A percentile compares a stretch with the other conserved stretches of the same genome.
phyloP scores from a whole-genome alignment of 2,888 invertebrate genomes.

The Lycocerus yunnanus region DNA sequence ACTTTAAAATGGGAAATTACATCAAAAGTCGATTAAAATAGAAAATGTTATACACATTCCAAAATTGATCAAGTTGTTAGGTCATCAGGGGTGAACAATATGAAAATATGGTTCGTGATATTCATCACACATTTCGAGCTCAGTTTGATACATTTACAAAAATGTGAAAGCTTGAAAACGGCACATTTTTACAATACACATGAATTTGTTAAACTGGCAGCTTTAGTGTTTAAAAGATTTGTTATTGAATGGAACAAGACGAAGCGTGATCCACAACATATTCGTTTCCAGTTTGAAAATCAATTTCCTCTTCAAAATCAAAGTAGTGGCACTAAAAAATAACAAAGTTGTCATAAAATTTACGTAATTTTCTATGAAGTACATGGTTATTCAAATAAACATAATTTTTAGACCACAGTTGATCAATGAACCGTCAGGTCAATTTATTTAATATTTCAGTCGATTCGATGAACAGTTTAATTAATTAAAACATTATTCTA shows the following conservation, averaged over 20 bases:
- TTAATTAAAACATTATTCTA: background rate
- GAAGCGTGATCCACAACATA: slow-evolving; percentile 51
- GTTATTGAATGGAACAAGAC: slow-evolving; percentile 54
- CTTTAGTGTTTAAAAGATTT: slow-evolving; percentile 18
- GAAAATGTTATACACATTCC: background rate
- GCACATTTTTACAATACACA: slow-evolving; percentile 22
- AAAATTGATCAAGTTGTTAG: background rate
- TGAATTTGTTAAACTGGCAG: slow-evolving; percentile 11
- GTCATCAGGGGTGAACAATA: background rate
- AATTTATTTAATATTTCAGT: background rate
- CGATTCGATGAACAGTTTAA: background rate
- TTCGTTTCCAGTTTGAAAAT: slow-evolving; percentile 47
- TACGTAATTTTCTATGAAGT: background rate
- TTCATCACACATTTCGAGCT: slow-evolving; percentile 11
- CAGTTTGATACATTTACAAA: slow-evolving; percentile 11
- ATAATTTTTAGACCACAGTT: background rate
- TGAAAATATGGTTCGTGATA: slow-evolving; percentile 1
- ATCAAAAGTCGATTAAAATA: background rate
- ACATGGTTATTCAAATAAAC: background rate
- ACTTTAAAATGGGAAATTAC: background rate
- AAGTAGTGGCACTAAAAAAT: slow-evolving; percentile 52
- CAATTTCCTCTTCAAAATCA: slow-evolving; percentile 54
- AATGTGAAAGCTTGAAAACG: slow-evolving; percentile 20
- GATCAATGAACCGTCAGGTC: background rate
- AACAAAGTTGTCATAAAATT: background rate